Conservation (phyloP, 2,888 invertebrate genomes). For the Synanthedon formicaeformis region DNA sequence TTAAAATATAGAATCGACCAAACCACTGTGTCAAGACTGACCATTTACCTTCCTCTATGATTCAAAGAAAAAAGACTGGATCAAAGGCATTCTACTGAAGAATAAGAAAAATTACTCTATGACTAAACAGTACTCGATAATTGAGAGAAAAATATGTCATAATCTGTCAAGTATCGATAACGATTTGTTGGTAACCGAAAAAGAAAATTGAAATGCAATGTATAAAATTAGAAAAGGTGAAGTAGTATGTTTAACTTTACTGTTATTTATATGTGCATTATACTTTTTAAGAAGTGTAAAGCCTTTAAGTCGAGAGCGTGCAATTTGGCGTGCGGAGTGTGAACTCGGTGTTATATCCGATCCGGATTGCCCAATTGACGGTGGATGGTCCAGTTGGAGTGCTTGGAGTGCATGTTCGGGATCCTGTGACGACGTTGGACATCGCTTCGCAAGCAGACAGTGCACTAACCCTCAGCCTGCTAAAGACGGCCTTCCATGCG, state of each 20-base stretch:
- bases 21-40: too few relatives aligned
- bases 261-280: background rate
- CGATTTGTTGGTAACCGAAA: too few relatives aligned
- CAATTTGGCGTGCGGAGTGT: constrained; percentile 56
- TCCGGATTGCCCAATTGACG: constrained; percentile 54
- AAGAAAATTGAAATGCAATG: background rate
- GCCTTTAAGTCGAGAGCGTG: constrained; percentile 29
- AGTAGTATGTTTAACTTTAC: background rate
- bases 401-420: constrained; percentile 57
- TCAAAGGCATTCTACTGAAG: too few relatives aligned
- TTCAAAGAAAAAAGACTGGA: too few relatives aligned
- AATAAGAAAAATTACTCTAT: too few relatives aligned
- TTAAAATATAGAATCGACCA: too few relatives aligned
- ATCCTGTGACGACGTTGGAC: constrained; percentile 55
- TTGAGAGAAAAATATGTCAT: too few relatives aligned
- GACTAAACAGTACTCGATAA: too few relatives aligned
- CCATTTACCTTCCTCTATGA: too few relatives aligned
- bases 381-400: constrained; percentile 61
- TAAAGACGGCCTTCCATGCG: constrained; percentile 49
- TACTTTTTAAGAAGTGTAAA: constrained; percentile 17
- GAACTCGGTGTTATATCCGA: constrained; percentile 46
- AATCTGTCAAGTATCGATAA: too few relatives aligned
- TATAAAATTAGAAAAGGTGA: background rate
- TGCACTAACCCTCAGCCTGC: constrained; percentile 58
- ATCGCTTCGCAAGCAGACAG: constrained; percentile 38